Percentiles rank a stretch among this genome's conserved stretches.
Conservation (phyloP, 2,113 vertebrate genomes). For the Chloropsis cyanopogon region DNA sequence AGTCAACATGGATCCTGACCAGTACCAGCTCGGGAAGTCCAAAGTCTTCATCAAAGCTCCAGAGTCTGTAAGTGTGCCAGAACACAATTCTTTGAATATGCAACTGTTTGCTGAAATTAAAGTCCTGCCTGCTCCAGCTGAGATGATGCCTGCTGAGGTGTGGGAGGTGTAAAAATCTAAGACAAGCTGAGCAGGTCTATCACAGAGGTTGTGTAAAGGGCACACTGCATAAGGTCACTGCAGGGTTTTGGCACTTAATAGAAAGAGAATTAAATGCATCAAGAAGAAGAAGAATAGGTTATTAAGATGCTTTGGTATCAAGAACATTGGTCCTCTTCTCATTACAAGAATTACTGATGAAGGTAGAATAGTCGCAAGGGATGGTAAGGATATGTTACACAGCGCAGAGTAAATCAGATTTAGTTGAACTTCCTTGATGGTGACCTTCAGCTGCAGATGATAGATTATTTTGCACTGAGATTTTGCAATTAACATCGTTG, state of each 20-base stretch:
- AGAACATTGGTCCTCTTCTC: not conserved
- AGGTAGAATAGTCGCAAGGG: not conserved
- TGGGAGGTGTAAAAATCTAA: not conserved
- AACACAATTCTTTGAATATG: not conserved
- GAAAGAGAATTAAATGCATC: not conserved
- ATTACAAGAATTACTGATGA: not conserved
- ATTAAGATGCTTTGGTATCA: not conserved
- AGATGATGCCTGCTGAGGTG: not conserved
- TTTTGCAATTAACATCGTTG: not conserved
- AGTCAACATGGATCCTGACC: conserved; percentile 94
- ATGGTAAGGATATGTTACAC: not conserved
- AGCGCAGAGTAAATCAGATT: not conserved
- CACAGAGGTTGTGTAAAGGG: no score
- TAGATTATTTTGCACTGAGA: not conserved
- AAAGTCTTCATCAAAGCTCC: conserved; percentile 98
- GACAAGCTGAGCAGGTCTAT: not conserved
- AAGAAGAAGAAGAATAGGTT: not conserved
- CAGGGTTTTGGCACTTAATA: not conserved
- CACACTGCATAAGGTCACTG: not conserved
- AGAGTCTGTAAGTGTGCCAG: conserved; percentile 84
- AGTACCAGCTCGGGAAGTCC: conserved; percentile 91
- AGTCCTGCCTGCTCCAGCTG: not conserved
- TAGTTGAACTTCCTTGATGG: not conserved
- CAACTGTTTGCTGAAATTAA: not conserved
- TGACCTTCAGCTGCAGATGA: not conserved